Evolutionary conservation across 2,113 vertebrate genomes (phyloP), one percentile per base, ranked within the genome.

Genomic region (Morone saxatilis): DNA sequence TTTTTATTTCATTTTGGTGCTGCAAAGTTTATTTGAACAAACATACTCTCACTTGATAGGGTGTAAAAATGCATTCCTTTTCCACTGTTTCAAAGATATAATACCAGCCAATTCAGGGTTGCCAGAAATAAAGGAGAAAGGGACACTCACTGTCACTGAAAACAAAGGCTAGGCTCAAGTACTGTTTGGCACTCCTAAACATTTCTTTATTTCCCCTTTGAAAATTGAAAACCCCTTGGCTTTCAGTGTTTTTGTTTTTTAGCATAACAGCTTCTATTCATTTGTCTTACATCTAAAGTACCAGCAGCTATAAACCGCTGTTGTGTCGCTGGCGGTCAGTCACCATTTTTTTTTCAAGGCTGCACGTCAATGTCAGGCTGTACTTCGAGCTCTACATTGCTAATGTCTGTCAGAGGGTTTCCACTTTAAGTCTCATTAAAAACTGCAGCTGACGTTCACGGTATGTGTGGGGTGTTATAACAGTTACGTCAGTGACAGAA

Each of bases 131-230:
- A 36, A 72, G 38, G 25, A 84, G 41, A 47, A 67, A 78, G 53
- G 36, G 51, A 50, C 5, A 51, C 13, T 72, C 10, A 6, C 6
- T 71, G 66, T 22, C n/a, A 62, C 11, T 71, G 47, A 45, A 56
- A 71, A 83, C 36, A 51, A 45, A 51, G n/a, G 53, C n/a, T 2
- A 25, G n/a, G 62, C 11, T 17, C 22, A n/a, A 40, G 51, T 38
- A 4, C 38, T 20, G 53, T n/a, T n/a, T 71, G 45, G 9, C 67
- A 71, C 19, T 67, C 12, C 7, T 48, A n/a, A 65, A 66, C 43
- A 43, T 54, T 48, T 71, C 17, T n/a, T 76, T 22, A 78, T 83
- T 71, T 75, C 41, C 59, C 65, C 59, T n/a, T n/a, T n/a, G n/a
- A n/a, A n/a, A n/a, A n/a, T n/a, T 65, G 71, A 57, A 71, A 48